Conservation (phyloP, 2,888 invertebrate genomes). For the Drosophila diplacantha region DNA sequence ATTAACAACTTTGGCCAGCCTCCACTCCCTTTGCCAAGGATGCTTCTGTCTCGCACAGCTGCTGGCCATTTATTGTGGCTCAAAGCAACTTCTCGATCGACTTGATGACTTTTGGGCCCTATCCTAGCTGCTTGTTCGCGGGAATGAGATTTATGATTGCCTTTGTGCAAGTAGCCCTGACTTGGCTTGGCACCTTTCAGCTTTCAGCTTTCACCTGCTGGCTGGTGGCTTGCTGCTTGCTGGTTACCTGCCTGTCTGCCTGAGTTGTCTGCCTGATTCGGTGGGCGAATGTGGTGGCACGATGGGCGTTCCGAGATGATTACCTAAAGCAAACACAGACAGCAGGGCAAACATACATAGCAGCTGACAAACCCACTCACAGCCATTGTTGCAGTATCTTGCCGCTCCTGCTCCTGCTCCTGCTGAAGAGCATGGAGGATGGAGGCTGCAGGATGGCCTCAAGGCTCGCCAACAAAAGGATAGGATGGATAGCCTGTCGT, state of each 20-base stretch:
- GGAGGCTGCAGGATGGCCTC: conserved; percentile 46
- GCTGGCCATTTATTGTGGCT: conserved; percentile 21
- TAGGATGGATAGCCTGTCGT: conserved; percentile 14
- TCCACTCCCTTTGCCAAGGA: not conserved
- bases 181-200: conserved; percentile 33
- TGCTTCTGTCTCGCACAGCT: conserved; percentile 3
- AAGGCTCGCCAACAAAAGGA: conserved; percentile 63
- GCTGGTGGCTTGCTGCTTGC: conserved; percentile 24
- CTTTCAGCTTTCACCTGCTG: conserved; percentile 18
- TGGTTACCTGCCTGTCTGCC: conserved; percentile 47
- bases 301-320: conserved; percentile 59
- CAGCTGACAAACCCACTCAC: conserved; percentile 35
- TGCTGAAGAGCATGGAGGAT: conserved; percentile 10
- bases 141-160: conserved; percentile 39
- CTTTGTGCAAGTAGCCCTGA: conserved; percentile 31
- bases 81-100: conserved; percentile 26
- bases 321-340: conserved; percentile 71
- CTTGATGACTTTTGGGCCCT: conserved; percentile 25
- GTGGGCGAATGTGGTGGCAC: conserved; percentile 1
- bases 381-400: conserved; percentile 63
- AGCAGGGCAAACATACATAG: conserved; percentile 60
- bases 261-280: conserved; percentile 58
- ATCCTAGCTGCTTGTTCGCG: conserved; percentile 2
- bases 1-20: not conserved
- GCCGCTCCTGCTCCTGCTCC: conserved; percentile 8